A percentile compares a stretch with the other conserved stretches of the same genome.
These are phyloP conservation scores for Brachypodius melanocephalos DNA, from an alignment of 2,113 vertebrate species.

Conservation along the genomic window DNA sequence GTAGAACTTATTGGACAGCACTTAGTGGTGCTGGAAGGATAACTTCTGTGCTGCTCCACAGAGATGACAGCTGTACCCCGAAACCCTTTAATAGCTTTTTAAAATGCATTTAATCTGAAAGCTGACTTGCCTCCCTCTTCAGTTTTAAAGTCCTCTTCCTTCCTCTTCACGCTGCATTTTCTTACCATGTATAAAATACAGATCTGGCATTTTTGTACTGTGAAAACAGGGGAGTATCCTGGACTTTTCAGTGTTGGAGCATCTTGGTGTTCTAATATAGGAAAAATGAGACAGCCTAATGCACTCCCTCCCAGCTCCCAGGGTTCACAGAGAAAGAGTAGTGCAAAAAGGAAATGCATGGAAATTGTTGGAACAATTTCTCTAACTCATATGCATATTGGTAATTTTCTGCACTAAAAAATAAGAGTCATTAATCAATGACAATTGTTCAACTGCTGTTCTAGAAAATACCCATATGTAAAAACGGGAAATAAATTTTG, in stretches of 20 bases:
- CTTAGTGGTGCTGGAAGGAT: not conserved
- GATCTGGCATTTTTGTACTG: not conserved
- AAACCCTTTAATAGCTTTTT: not conserved
- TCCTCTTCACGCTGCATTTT: not conserved
- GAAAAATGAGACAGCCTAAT: not conserved
- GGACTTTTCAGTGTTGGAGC: not conserved
- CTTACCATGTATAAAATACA: not conserved
- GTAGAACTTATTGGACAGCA: not conserved
- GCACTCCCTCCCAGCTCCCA: not conserved
- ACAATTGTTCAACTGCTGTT: constrained; percentile 20
- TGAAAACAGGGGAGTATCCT: not conserved
- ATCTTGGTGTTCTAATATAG: not conserved
- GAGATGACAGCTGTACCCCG: not conserved
- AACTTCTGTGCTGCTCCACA: not conserved
- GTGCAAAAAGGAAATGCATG: not conserved
- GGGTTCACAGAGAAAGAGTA: not conserved
- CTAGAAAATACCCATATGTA: not conserved
- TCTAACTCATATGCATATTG: not conserved
- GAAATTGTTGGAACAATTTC: not conserved
- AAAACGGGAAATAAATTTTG: not conserved
- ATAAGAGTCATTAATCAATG: not conserved
- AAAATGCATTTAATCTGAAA: not conserved
- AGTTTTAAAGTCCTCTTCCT: not conserved
- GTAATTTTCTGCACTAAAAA: constrained; percentile 14
- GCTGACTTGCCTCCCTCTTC: not conserved